Evolutionary conservation across 2,888 invertebrate genomes (phyloP), one percentile per base, ranked within the genome.

Genomic region (Seladonia tumulorum): DNA sequence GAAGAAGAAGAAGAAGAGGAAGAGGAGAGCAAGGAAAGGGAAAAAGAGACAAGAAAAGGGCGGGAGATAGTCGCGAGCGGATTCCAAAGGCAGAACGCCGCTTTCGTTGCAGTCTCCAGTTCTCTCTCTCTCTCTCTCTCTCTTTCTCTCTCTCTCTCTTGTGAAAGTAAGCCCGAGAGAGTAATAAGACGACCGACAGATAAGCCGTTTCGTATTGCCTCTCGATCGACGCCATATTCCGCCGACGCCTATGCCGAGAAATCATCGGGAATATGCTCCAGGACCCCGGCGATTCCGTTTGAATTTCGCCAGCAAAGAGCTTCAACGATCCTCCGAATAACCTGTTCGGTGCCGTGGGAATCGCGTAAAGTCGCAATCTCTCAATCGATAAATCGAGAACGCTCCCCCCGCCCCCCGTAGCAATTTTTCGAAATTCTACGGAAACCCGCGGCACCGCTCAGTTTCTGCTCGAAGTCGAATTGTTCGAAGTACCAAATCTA

Each of bases 161-260:
- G 84, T 88, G 90, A 92, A 92, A 92, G 92, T 90, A 91, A 91
- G 85, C 91, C 90, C 90, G 86, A 76, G 90, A 90, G 90, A 85
- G 87, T 92, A 92, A 92, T 93, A 92, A 93, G 92, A 90, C 87
- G 90, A 88, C 74, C 86, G 85, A 81, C 85, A 83, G 89, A 92
- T 90, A 91, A 92, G 92, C 90, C 88, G 88, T 86, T 87, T 88
- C 88, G 89, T 85, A 89, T 90, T 88, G 88, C 87, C 63, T 53
- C 79, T 88, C 90, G 85, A 89, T 89, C 86, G 82, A 73, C 86
- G 83, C 81, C 84, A 80, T 82, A 86, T 83, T 86, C 82, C 85
- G 72, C 49, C 81, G 88, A 85, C 85, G 85, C 66, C 82, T 79
- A 68, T 74, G 76, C 73, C 60, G 68, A 79, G 35, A 77, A 81